Percentiles rank a stretch among this genome's conserved stretches.
Evolutionary conservation across 2,797 vertebrate species (phyloP).

Genomic region (Cirrhinus molitorella): DNA sequence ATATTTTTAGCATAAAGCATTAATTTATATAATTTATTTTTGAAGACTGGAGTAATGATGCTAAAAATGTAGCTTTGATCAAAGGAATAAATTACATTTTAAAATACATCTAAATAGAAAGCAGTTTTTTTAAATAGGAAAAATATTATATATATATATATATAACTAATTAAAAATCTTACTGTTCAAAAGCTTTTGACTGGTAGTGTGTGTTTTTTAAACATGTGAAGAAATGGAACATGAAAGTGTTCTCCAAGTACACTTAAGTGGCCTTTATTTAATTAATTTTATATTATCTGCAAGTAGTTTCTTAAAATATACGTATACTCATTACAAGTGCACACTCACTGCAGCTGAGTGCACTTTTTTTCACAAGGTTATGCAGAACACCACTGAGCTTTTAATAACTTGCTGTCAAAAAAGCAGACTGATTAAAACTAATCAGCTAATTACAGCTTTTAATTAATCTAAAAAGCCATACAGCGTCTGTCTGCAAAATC

Average conservation of each 20-base stretch:
- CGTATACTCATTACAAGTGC: not conserved
- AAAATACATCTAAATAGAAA: too few species aligned
- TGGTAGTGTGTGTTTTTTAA: too few species aligned
- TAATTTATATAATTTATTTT: too few species aligned
- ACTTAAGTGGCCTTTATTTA: not conserved
- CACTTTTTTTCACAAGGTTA: not conserved
- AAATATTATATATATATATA: too few species aligned
- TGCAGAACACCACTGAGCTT: slow-evolving; percentile 5
- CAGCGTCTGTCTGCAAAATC: not conserved
- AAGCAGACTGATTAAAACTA: slow-evolving; percentile 4
- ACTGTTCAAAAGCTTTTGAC: too few species aligned
- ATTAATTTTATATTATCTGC: not conserved
- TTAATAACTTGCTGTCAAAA: slow-evolving; percentile 33
- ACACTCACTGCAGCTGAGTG: not conserved
- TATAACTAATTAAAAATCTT: too few species aligned
- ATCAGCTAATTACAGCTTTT: slow-evolving; percentile 31
- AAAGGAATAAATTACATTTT: too few species aligned
- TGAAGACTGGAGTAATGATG: too few species aligned
- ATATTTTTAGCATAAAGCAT: too few species aligned
- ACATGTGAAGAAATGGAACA: not conserved
- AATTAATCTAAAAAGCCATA: slow-evolving; percentile 7
- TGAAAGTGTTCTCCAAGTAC: too few species aligned
- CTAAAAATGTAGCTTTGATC: too few species aligned
- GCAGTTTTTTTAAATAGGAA: too few species aligned
- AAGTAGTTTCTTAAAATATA: not conserved